phyloP scores from a whole-genome alignment of 2,113 vertebrate genomes.

The Etheostoma spectabile region DNA sequence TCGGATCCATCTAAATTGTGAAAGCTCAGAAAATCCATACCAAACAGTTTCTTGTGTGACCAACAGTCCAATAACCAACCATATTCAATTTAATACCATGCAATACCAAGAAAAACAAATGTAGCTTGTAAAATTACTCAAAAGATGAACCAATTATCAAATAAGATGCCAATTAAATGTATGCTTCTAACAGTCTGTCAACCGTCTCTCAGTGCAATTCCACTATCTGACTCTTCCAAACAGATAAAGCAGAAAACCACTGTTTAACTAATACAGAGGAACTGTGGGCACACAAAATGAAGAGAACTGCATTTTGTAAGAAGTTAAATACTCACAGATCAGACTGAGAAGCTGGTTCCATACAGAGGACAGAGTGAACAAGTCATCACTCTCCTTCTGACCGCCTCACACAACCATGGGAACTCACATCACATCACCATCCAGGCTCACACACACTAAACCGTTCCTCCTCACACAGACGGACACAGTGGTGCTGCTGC shows the following conservation, averaged over 20 bases:
- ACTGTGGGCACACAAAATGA: not conserved
- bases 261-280: not conserved
- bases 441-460: conserved; percentile 48
- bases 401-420: conserved; percentile 73
- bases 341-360: conserved; percentile 23
- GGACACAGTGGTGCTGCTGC: conserved; percentile 19
- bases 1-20: not conserved
- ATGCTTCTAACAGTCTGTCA: not conserved
- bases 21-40: not conserved
- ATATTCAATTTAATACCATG: not conserved
- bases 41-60: not conserved
- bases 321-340: conserved; percentile 57
- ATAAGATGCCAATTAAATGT: not conserved
- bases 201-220: not conserved
- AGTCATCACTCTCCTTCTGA: conserved; percentile 52
- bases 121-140: not conserved
- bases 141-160: not conserved
- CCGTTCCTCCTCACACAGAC: conserved; percentile 30
- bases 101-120: conserved; percentile 1
- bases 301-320: not conserved
- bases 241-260: not conserved
- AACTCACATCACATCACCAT: conserved; percentile 74
- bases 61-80: not conserved
- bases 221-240: not conserved
- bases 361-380: conserved; percentile 34